Evolutionary conservation across 1,140 invertebrate genomes (phyloP), one percentile per base, ranked within the genome.

Genomic region (Sinella curviseta): DNA sequence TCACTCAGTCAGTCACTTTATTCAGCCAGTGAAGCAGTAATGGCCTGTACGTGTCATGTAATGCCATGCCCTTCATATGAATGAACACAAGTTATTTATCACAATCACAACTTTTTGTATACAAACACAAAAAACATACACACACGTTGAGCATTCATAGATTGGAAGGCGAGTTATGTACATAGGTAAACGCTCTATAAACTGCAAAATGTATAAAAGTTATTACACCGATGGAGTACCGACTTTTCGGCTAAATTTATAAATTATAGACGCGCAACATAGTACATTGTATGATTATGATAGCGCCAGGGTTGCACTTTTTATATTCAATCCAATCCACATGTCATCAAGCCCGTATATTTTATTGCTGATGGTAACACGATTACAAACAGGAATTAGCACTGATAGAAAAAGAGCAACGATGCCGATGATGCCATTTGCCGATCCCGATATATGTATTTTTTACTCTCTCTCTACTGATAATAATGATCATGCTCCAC

Each of bases 21-120:
- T 33, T 70, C 65, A 70, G 31, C 24, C 65, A 70, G 65, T 70
- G 65, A 70, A 70, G 65, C 65, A 70, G 65, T 70, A 70, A 70
- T 70, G 65, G 65, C 65, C 65, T 70, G 65, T 70, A 70, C 65
- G 65, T 70, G 65, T 70, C 65, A 70, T 70, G 65, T 70, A 70
- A 70, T 70, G 65, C 65, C 65, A 70, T 70, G 65, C 65, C 65
- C 65, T 70, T 70, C 65, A 70, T 60, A 70, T 70, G 65, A 70
- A 70, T 70, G 65, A 70, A 70, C 65, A 70, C 65, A 70, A 70
- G 30, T n/a, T 70, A 70, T 70, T 4, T 24, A 70, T 70, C 31
- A 70, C 65, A 70, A 70, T 30, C 65, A 31, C 65, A 8, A 70
- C 24, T 26, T 65, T 65, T 8, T 65, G 8, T 65, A 70, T 12